Evolutionary conservation across 1,140 invertebrate genomes (phyloP), one percentile per base, ranked within the genome.

Genomic region (Ceratina japonica): DNA sequence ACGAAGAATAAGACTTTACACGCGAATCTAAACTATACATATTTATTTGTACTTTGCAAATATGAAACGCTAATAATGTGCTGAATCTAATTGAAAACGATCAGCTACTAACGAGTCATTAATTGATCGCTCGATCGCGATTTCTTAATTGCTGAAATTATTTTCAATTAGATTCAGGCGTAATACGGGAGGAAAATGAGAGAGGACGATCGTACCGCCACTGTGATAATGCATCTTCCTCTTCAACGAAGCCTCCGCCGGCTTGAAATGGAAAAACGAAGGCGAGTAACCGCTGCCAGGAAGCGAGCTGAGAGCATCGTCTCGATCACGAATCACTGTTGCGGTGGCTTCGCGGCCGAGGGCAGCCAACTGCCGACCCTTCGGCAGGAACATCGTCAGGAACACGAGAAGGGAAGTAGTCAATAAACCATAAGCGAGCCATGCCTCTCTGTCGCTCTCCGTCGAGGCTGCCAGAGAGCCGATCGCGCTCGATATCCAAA

Each of bases 381-480:
- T 98, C 2, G 97, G 97, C 91, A 98, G 95, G 91, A 98, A 99
- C 97, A 98, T 98, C 15, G 97, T 94, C 63, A 98, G 94, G 89
- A 98, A 97, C 15, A 98, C 95, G 13, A 97, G 94, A 1, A 95
- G 94, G 37, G 97, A 95, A 8, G 96, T 97, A 44, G 95, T 94
- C 15, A 98, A 94, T 20, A 98, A 92, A 0, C 97, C 98, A 87
- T 97, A 97, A 0, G 97, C 97, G 0, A 98, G 93, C 92, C 97
- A 97, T 1, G 96, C 97, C 89, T 98, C 97, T 65, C 96, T 95
- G 86, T 96, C 95, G 65, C 95, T 93, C 82, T 97, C 96, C 51
- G 95, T 94, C 0, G 96, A 95, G 1, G 96, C 81, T n/a, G 77
- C 94, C 87, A 97, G 90, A 0, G 90, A 89, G 0, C 92, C 92